Evolutionary conservation across 2,888 invertebrate species (phyloP), one percentile per base, ranked within the genome.

Genomic region (Phytoseiulus persimilis): DNA sequence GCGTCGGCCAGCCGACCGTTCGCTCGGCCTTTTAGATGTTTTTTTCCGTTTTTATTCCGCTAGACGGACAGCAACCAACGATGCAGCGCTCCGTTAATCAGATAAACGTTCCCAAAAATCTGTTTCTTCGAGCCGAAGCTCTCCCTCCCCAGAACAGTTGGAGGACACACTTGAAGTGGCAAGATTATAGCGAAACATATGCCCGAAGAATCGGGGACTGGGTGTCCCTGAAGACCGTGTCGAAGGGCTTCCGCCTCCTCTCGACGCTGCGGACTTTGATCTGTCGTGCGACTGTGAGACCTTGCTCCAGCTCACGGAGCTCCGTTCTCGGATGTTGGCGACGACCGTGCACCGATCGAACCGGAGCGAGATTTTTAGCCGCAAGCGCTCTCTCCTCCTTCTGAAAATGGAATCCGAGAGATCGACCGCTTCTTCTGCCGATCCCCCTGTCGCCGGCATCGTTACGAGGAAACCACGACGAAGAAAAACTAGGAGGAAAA

Each of bases 401-500:
- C 65, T 65, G 18, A 6, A 65, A 65, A 65, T 65, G 65, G 18
- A 28, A 65, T 65, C 18, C 65, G 65, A 65, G 65, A 65, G 65
- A 65, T 14, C 65, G 14, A 65, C 65, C 18, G 65, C n/a, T n/a
- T n/a, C n/a, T n/a, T n/a, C n/a, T n/a, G n/a, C n/a, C 65, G 28
- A 28, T 23, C 18, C 18, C 65, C 28, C 65, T 9, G 9, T 18
- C 65, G 65, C 65, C 28, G 18, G 28, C 65, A 65, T 23, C 65
- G 65, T 65, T 65, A 65, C 65, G 65, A 65, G 65, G 18, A 65
- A 65, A 14, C 65, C 23, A 65, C 65, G 65, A 65, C 65, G 65
- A 65, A 65, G 65, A 65, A 65, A 65, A 65, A 65, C 65, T 65
- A 65, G 65, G 65, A 65, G 65, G 65, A 65, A 65, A 65, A 65